Evolutionary conservation across 2,888 invertebrate genomes (phyloP).

Genomic region (Lithophane leautieri): DNA sequence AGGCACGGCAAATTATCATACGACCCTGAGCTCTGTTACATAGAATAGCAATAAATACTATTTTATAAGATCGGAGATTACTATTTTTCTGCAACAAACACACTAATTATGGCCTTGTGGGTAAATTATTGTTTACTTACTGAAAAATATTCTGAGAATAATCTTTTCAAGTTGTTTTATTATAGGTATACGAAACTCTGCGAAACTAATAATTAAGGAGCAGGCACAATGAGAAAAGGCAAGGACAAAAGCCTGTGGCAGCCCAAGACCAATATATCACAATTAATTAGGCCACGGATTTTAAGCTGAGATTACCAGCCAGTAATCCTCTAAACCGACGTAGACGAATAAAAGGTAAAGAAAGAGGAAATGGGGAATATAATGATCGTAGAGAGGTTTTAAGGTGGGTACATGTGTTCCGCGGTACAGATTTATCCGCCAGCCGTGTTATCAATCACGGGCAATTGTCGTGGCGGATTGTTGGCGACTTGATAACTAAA

Average conservation of each 20-base stretch:
- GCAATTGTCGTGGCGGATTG: conserved; percentile 41
- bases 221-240: not conserved
- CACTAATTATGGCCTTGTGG: not conserved
- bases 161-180: conserved; percentile 10
- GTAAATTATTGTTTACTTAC: not conserved
- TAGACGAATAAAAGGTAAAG: conserved; percentile 13
- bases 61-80: conserved; percentile 35
- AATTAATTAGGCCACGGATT: conserved; percentile 27
- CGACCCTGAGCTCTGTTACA: conserved; percentile 58
- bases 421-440: conserved; percentile 20
- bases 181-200: not conserved
- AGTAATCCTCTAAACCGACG: conserved; percentile 16
- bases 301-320: conserved; percentile 24
- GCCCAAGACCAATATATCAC: conserved; percentile 8
- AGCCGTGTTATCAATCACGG: conserved; percentile 45
- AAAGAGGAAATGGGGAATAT: conserved; percentile 17
- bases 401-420: conserved; percentile 10
- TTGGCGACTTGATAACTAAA: conserved; percentile 32
- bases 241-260: conserved; percentile 1
- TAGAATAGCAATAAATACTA: conserved; percentile 31
- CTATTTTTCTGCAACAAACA: conserved; percentile 32
- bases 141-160: conserved; percentile 3
- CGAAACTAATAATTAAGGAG: not conserved
- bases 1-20: conserved; percentile 55
- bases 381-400: conserved; percentile 14